Percentiles rank a stretch among this genome's conserved stretches.
Conservation (phyloP, 2,888 invertebrate species). For the Ecliptopera silaceata region DNA sequence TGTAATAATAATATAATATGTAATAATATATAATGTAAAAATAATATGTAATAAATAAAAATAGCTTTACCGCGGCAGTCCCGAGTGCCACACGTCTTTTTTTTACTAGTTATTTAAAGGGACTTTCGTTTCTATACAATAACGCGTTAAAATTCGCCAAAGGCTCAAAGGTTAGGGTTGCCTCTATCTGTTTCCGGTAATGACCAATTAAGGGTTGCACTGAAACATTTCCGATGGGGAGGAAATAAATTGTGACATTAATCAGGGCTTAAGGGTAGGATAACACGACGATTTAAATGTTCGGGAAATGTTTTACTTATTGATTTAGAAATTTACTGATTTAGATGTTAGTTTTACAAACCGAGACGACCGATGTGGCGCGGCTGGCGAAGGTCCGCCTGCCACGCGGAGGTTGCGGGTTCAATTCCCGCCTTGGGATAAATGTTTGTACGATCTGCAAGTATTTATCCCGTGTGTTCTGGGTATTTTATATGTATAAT, state of each 20-base stretch:
- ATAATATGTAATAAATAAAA: too few species aligned
- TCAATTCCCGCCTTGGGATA: too few species aligned
- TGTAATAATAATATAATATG: too few species aligned
- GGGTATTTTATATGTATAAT: too few species aligned
- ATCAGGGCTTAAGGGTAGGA: slow-evolving; percentile 22
- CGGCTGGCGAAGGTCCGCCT: too few species aligned
- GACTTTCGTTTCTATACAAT: slow-evolving; percentile 5
- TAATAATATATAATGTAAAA: too few species aligned
- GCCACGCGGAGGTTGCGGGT: too few species aligned
- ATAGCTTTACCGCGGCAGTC: too few species aligned
- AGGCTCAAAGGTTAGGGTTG: slow-evolving; percentile 49
- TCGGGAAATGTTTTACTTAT: slow-evolving; percentile 8
- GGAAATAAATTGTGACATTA: slow-evolving; percentile 48
- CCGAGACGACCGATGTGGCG: too few species aligned
- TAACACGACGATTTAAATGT: slow-evolving; percentile 22
- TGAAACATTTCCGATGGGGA: slow-evolving; percentile 48
- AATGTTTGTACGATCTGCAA: too few species aligned
- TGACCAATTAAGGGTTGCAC: slow-evolving; percentile 47
- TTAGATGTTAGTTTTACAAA: not conserved
- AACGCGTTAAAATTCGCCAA: not conserved
- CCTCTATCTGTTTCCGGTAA: slow-evolving; percentile 52
- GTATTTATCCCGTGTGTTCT: too few species aligned
- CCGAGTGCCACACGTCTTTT: too few species aligned
- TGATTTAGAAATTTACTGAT: slow-evolving; percentile 10
- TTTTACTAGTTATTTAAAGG: not conserved